A percentile compares a stretch with the other conserved stretches of the same genome.
Conservation (phyloP, 1,140 invertebrate genomes). For the Camponotus floridanus region DNA sequence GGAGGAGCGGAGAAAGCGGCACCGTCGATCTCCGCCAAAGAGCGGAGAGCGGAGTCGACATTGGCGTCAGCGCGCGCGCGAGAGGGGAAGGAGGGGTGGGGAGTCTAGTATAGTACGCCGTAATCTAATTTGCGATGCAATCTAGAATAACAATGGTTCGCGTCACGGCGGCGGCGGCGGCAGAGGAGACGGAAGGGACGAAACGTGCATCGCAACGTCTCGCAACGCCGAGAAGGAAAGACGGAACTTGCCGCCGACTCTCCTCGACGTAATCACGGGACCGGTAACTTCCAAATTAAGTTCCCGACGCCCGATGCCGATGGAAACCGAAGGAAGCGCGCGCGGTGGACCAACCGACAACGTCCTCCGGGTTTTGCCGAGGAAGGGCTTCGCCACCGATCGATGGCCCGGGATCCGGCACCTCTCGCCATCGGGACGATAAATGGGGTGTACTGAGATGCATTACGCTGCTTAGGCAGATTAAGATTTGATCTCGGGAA, state of each 20-base stretch:
- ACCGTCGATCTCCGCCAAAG: conserved; percentile 29
- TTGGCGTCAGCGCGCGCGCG: conserved; percentile 24
- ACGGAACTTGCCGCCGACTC: conserved; percentile 43
- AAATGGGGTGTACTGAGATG: not conserved
- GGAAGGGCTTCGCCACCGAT: conserved; percentile 37
- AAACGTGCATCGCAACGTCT: conserved; percentile 49
- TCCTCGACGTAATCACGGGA: conserved; percentile 51
- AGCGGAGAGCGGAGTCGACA: conserved; percentile 22
- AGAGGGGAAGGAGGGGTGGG: no score
- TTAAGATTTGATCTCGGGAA: not conserved
- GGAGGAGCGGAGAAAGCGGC: conserved; percentile 27
- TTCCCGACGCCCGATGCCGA: conserved; percentile 49
- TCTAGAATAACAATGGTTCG: conserved; percentile 76
- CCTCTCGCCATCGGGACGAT: conserved; percentile 17
- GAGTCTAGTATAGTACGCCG: conserved; percentile 22
- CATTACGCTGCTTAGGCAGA: not conserved
- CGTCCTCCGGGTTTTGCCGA: conserved; percentile 21
- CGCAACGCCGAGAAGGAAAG: conserved; percentile 18
- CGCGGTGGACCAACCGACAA: conserved; percentile 34
- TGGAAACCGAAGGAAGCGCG: conserved; percentile 40
- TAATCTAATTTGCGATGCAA: conserved; percentile 78
- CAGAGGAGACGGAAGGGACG: conserved; percentile 47
- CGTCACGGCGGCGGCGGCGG: conserved; percentile 27
- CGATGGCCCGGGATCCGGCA: conserved; percentile 6
- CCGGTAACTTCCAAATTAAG: conserved; percentile 59